Base-by-base conservation (phyloP, 2,888 invertebrate genomes). In the Leucoptera coffeella region DNA sequence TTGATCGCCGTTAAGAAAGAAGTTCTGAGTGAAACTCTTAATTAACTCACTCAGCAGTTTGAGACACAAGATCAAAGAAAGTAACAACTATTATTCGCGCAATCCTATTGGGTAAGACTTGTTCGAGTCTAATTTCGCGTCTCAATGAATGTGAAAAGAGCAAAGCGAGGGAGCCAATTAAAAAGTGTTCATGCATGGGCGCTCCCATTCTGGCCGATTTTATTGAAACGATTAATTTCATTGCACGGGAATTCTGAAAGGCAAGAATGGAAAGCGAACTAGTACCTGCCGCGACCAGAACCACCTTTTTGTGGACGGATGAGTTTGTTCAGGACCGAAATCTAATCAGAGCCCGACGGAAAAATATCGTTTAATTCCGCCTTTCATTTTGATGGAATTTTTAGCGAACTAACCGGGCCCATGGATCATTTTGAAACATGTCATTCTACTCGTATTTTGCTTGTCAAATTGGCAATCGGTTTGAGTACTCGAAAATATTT, bases 181-280 rank as follows among this genome's bases (percentile, higher is more conserved):
- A 67, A 65, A 65, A 62, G 53, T 64, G 56, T 64, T 65, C 61
- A 62, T 56, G 64, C 67, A 64, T 62, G 60, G 59, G 40, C 49
- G 47, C 48, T 43, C 58, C 60, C 58, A 57, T 62, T 62, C 60
- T 49, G 43, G 46, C 50, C 51, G 50, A 57, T 65, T 67, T 67
- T 67, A 64, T 65, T 56, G 65, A 51, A 57, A 56, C 64, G 61
- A 67, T 69, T 69, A 67, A 67, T 65, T 67, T 67, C 61, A 67
- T 65, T 61, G 60, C 57, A 46, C 61, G n/a, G 65, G 62, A 57
- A 64, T 64, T 62, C 56, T 60, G 61, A 59, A 64, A 62, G 62
- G 60, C 59, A 58, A 60, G 55, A 64, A 65, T 62, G 52, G 60
- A 46, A 51, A 52, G 48, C 50, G 53, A 46, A 51, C 51, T 46